phyloP scores from a whole-genome alignment of 2,113 vertebrate genomes.

The Tenrec ecaudatus region DNA sequence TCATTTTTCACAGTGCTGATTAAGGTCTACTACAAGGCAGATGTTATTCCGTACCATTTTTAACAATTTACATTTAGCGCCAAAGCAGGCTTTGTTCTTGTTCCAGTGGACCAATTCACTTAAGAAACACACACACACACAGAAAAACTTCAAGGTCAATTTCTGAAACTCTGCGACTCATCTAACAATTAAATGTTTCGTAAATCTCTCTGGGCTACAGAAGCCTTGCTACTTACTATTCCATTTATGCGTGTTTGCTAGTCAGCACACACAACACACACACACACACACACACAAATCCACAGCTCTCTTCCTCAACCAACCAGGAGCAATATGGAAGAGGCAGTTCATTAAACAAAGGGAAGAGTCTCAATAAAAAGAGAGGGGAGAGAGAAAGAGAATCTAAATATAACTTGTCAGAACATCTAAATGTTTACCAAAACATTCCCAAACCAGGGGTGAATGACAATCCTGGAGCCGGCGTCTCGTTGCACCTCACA shows the following conservation, averaged over 20 bases:
- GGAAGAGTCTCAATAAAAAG: background rate
- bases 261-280: conserved; percentile 50
- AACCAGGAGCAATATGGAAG: conserved; percentile 66
- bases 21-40: conserved; percentile 89
- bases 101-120: conserved; percentile 86
- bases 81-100: conserved; percentile 87
- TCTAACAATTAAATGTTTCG: conserved; percentile 83
- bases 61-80: conserved; percentile 88
- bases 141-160: conserved; percentile 87
- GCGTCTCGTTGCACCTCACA: conserved; percentile 56
- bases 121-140: conserved; percentile 42
- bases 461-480: conserved; percentile 52
- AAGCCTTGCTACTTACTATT: background rate
- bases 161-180: conserved; percentile 76
- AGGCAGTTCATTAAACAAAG: conserved; percentile 59
- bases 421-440: conserved; percentile 73
- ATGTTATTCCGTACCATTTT: conserved; percentile 88
- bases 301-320: conserved; percentile 58
- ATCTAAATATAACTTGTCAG: conserved; percentile 2
- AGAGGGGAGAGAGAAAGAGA: conserved; percentile 7
- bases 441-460: conserved; percentile 73
- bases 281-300: conserved; percentile 60
- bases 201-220: conserved; percentile 80
- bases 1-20: conserved; percentile 92
- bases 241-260: background rate